Conservation (phyloP, 2,797 vertebrate genomes). For the Hipposideros larvatus region DNA sequence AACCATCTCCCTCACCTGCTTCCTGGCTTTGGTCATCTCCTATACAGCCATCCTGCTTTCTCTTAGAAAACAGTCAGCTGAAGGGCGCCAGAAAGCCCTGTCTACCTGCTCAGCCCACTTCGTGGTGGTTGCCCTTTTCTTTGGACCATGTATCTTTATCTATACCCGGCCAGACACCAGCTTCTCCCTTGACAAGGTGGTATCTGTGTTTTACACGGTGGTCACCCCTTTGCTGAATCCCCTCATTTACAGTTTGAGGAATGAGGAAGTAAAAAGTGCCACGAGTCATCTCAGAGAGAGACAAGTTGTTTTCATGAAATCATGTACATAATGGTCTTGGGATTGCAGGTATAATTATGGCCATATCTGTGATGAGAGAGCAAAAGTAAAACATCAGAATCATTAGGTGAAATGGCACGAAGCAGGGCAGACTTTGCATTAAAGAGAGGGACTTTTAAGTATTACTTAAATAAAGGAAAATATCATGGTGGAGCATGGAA, state of each 20-base stretch:
- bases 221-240: slow-evolving; percentile 83
- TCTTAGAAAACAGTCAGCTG: slow-evolving; percentile 68
- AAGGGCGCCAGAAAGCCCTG: slow-evolving; percentile 79
- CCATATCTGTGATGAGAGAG: neutral
- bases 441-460: neutral
- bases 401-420: neutral
- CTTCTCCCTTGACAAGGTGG: slow-evolving; percentile 80
- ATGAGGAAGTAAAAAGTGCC: slow-evolving; percentile 80
- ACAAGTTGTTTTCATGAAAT: slow-evolving; percentile 65
- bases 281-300: slow-evolving; percentile 77
- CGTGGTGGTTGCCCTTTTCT: slow-evolving; percentile 78
- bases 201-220: slow-evolving; percentile 82
- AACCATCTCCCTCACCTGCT: slow-evolving; percentile 82
- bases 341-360: neutral
- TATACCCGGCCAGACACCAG: slow-evolving; percentile 74
- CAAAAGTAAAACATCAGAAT: neutral
- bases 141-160: slow-evolving; percentile 82
- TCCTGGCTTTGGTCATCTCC: slow-evolving; percentile 82
- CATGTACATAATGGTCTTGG: neutral
- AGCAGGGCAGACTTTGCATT: neutral
- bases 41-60: slow-evolving; percentile 81
- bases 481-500: neutral
- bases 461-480: slow-evolving; percentile 13
- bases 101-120: slow-evolving; percentile 83
- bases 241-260: slow-evolving; percentile 83